Conservation (phyloP, 1,140 invertebrate species). For the Calephelis virginiensis region DNA sequence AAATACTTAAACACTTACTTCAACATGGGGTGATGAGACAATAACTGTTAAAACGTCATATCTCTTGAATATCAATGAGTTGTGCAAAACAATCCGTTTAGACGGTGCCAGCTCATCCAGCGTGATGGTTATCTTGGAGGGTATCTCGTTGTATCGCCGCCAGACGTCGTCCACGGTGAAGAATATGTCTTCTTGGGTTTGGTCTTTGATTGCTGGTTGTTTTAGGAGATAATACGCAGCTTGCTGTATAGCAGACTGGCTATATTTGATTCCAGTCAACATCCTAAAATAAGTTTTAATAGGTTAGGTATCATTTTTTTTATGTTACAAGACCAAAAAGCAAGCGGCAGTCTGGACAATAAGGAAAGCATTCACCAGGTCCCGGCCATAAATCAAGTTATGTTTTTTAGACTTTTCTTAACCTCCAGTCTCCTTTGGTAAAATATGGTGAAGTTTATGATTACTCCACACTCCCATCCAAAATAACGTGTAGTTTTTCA, state of each 20-base stretch:
- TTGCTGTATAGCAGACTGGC: constrained; percentile 86
- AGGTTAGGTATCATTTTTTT: background rate
- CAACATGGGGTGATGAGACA: constrained; percentile 78
- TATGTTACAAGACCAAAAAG: no score
- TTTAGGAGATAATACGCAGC: constrained; percentile 82
- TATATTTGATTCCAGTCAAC: constrained; percentile 82
- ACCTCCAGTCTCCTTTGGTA: no score
- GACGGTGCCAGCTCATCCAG: constrained; percentile 74
- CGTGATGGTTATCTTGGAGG: constrained; percentile 63
- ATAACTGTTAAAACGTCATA: constrained; percentile 78
- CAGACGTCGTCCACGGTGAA: constrained; percentile 76
- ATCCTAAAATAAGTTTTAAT: constrained; percentile 64
- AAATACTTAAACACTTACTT: constrained; percentile 43
- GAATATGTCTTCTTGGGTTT: constrained; percentile 63
- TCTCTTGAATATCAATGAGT: constrained; percentile 74
- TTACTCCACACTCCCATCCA: no score
- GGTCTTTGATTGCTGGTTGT: constrained; percentile 65
- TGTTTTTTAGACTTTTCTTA: no score
- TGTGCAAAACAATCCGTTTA: constrained; percentile 78
- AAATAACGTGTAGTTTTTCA: no score
- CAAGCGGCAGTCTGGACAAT: no score
- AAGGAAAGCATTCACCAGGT: no score
- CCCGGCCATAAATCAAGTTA: no score
- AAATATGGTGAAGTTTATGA: no score
- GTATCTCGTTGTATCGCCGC: constrained; percentile 64